Base-by-base conservation (phyloP, 2,888 invertebrate species). In the Toxonevra muliebris region DNA sequence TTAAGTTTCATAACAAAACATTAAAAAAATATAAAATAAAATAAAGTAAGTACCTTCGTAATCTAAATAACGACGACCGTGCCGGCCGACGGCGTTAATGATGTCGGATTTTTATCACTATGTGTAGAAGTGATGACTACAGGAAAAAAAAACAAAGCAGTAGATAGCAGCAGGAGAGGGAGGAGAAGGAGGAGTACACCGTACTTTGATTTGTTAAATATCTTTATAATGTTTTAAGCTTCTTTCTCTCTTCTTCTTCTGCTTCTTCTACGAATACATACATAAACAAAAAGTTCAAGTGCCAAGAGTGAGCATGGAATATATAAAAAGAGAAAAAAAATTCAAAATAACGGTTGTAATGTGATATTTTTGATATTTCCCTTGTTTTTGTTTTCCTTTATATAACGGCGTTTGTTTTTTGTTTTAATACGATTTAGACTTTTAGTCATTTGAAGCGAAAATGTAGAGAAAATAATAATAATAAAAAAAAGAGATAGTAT, bases 281-380 rank as follows among this genome's bases (percentile, higher is more conserved):
- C 48, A 48, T 15, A 17, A n/a, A 11, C 61, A 61, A 62, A 41
- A 54, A 62, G 62, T 54, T 42, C 45, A 45, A 41, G 63, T 63
- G 20, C 43, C 12, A 41, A 61, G 61, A 48, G 54, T n/a, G 66
- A 62, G 17, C 17, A 62, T n/a, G n/a, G 41, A 45, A 43, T 42
- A 59, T 30, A 15, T 4, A 61, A 48, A 41, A 19, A 52, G 42
- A 11, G 10, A n/a, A 52, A 43, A 58, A 19, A 63, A 45, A 42
- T 55, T 52, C 40, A 20, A 50, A 65, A 65, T 65, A 68, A 68
- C 61, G 68, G 61, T 55, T 65, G 65, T 60, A 60, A 64, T 65
- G 53, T 48, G 68, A 65, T 65, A 55, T 53, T 43, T 54, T 66
- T 17, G 19, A 19, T 30, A n/a, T 60, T 60, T 5, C 1, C 15